phyloP scores from a whole-genome alignment of 2,113 vertebrate genomes.

The Orthonyx spaldingii region DNA sequence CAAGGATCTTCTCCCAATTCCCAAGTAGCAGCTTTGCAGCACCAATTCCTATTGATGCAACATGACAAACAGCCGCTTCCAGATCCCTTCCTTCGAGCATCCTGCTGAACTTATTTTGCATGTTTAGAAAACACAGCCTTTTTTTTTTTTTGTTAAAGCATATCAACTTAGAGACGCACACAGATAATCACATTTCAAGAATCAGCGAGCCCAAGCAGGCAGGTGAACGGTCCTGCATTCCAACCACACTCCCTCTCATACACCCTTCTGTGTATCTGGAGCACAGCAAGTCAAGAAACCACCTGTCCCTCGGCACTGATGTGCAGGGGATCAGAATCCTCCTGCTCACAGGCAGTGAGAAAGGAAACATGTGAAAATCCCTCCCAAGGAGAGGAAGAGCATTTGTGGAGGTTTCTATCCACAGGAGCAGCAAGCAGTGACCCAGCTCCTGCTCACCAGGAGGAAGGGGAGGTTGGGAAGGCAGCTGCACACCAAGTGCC shows the following conservation, averaged over 20 bases:
- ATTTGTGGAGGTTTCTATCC: neutral
- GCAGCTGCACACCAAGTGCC: conserved; percentile 25
- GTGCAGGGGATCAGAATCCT: neutral
- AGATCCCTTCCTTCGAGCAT: neutral
- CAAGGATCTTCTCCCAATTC: accelerated
- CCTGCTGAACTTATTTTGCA: neutral
- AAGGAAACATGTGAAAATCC: neutral
- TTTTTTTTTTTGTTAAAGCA: neutral
- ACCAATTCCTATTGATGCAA: neutral
- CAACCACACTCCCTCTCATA: accelerated
- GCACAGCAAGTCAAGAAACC: neutral
- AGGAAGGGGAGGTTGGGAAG: neutral
- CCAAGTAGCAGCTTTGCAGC: neutral
- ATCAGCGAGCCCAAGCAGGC: neutral
- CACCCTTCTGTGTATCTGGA: neutral
- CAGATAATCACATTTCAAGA: neutral
- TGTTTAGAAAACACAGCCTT: neutral
- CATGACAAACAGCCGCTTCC: neutral
- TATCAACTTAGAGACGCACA: neutral
- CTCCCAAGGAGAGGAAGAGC: neutral
- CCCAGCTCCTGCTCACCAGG: neutral
- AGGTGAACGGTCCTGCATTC: neutral
- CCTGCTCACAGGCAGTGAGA: neutral
- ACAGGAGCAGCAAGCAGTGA: accelerated
- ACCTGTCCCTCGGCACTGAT: neutral